Evolutionary conservation across 2,888 invertebrate genomes (phyloP), one percentile per base, ranked within the genome.

Genomic region (Oligia strigilis): DNA sequence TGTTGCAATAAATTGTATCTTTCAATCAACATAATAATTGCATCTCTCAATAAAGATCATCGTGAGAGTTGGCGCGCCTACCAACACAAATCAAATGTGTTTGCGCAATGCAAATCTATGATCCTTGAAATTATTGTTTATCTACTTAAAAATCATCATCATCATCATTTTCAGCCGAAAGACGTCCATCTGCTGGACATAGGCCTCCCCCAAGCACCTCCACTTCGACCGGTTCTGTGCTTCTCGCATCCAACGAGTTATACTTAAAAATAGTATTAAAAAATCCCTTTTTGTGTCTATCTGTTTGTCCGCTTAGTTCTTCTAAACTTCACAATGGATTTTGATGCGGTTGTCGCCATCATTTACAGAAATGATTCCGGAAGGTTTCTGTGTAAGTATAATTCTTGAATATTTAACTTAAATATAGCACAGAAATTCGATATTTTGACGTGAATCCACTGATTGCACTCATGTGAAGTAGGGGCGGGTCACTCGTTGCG

Each of bases 1-100:
- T 67, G 71, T 46, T 67, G 40, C 79, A 75, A 80, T 46, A 46
- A 46, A 46, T 79, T 69, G 55, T 72, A 84, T 79, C 67, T 82
- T 65, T 75, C 72, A 70, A 75, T 66, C 71, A 78, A 73, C 52
- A 49, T 72, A 52, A 58, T 67, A 70, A 78, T 75, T 71, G 19
- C 36, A 71, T 60, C 46, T 71, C 40, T 55, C 46, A 67, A 81
- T 67, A 40, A 49, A 81, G 62, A 55, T 75, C 36, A 43, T 65
- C 69, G 14, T 46, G 62, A 65, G 72, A 70, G 72, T 55, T 67
- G 55, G 62, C 62, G 55, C 55, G 62, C 67, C 77, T 62, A 62
- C 66, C 19, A 49, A 72, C 46, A 69, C 62, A 55, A 52, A 78
- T 49, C 36, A 36, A 66, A 71, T 77, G 36, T 52, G 29, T 81